phyloP scores from a whole-genome alignment of 2,888 invertebrate genomes.

The Lasioglossum marginatum region DNA sequence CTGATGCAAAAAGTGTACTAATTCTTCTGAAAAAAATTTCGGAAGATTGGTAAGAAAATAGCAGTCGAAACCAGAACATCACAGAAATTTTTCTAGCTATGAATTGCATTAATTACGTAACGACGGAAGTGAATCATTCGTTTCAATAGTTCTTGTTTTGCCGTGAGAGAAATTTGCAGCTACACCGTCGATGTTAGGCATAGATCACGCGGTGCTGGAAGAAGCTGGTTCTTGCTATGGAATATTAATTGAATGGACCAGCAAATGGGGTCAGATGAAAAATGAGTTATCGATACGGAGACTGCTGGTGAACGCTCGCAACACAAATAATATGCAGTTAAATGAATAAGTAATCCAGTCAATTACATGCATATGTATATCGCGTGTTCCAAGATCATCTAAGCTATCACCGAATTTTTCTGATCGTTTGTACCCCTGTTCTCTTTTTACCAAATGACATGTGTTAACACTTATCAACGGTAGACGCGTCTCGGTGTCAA shows the following conservation, averaged over 20 bases:
- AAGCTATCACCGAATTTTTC: not conserved
- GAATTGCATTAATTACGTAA: not conserved
- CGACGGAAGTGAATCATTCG: not conserved
- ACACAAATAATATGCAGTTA: not conserved
- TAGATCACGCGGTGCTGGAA: conserved; percentile 33
- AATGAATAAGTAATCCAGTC: not conserved
- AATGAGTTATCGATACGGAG: conserved; percentile 21
- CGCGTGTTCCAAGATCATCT: not conserved
- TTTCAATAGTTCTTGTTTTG: not conserved
- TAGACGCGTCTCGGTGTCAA: conserved; percentile 11
- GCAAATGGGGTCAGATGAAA: conserved; percentile 23
- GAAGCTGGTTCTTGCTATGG: conserved; percentile 44
- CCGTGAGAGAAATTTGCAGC: not conserved
- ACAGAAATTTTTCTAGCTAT: not conserved
- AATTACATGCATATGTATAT: not conserved
- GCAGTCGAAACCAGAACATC: not conserved
- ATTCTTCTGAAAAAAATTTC: not conserved
- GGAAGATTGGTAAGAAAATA: not conserved
- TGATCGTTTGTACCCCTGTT: not conserved
- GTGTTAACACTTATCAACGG: not conserved
- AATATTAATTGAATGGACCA: conserved; percentile 61
- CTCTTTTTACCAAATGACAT: not conserved
- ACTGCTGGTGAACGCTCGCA: not conserved
- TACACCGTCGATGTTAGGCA: conserved; percentile 27
- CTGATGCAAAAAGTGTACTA: not conserved